phyloP scores from a whole-genome alignment of 1,140 invertebrate species.

The Magallana ariakensis region DNA sequence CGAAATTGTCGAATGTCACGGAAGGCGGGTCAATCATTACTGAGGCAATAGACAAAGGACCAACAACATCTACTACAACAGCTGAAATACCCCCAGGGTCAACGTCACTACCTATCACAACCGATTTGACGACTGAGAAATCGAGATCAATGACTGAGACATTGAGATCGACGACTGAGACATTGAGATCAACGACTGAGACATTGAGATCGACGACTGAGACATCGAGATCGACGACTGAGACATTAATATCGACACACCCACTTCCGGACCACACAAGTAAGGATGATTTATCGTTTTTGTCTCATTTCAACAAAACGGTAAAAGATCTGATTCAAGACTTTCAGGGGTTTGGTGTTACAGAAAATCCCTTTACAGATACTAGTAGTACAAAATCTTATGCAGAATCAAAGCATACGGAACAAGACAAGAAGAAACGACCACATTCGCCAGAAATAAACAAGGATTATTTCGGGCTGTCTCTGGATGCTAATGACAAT shows the following conservation, averaged over 20 bases:
- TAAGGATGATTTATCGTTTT: background rate
- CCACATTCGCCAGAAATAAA: background rate
- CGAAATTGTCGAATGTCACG: background rate
- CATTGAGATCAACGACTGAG: background rate
- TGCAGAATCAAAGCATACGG: no score
- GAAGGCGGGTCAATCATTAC: no score
- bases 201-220: background rate
- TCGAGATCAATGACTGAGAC: background rate
- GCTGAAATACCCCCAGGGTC: background rate
- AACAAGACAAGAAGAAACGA: no score
- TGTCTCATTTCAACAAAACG: constrained; percentile 5
- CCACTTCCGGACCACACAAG: constrained; percentile 3
- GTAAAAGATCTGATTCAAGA: constrained; percentile 23
- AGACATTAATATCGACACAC: background rate
- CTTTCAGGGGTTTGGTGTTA: background rate
- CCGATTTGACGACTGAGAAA: background rate
- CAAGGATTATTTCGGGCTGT: background rate
- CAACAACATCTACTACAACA: background rate
- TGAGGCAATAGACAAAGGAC: background rate
- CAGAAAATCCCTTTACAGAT: background rate
- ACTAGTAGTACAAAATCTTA: no score
- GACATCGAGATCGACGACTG: background rate
- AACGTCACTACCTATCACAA: no score
- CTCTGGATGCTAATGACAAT: background rate
- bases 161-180: background rate